Evolutionary conservation across 2,888 invertebrate genomes (phyloP).

Genomic region (Drosophila macrospina): DNA sequence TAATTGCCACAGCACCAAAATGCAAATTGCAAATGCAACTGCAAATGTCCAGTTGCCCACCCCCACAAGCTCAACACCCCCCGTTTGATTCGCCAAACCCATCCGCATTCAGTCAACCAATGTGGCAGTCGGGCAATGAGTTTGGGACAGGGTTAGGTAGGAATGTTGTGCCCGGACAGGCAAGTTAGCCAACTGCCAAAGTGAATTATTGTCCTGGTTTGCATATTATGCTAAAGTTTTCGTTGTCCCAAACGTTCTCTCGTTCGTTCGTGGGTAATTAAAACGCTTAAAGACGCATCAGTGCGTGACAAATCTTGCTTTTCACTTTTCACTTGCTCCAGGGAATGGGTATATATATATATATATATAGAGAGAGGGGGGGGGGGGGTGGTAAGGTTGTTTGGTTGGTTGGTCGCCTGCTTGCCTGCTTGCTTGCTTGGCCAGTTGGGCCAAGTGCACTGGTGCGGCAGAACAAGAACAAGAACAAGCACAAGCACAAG

Average conservation of each 20-base stretch:
- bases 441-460: conserved; percentile 47
- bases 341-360: conserved; percentile 7
- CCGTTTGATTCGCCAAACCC: too few species aligned
- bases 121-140: conserved; percentile 5
- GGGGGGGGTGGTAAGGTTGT: too few species aligned
- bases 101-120: not conserved
- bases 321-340: conserved; percentile 78
- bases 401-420: not conserved
- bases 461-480: conserved; percentile 39
- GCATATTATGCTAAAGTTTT: conserved; percentile 80
- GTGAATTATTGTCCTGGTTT: conserved; percentile 82
- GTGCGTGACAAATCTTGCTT: conserved; percentile 83
- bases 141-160: not conserved
- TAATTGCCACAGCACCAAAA: conserved; percentile 78
- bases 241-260: conserved; percentile 40
- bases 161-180: conserved; percentile 16
- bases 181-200: conserved; percentile 72
- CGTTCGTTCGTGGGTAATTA: conserved; percentile 81
- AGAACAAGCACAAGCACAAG: conserved; percentile 4
- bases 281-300: conserved; percentile 83
- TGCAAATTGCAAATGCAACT: conserved; percentile 79
- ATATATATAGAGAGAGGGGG: not conserved
- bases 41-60: conserved; percentile 54
- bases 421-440: not conserved
- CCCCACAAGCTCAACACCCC: not conserved